phyloP scores from a whole-genome alignment of 2,113 vertebrate genomes.

The Pterocles orientalis region DNA sequence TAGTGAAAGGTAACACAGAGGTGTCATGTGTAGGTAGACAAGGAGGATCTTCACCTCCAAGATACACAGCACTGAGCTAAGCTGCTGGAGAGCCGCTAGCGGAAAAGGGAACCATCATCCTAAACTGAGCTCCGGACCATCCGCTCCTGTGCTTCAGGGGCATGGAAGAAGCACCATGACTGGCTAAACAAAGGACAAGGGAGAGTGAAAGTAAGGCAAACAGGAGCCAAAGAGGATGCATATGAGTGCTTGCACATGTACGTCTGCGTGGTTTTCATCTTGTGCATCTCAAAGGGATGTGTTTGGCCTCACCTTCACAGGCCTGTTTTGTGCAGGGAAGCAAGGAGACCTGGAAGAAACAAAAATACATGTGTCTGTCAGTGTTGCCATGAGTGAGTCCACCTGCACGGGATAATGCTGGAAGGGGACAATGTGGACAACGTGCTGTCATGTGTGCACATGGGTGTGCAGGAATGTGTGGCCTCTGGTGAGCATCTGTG shows the following conservation, averaged over 20 bases:
- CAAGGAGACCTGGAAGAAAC: background rate
- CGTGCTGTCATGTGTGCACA: fast-evolving
- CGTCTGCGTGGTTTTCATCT: fast-evolving
- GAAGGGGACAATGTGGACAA: background rate
- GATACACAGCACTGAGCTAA: background rate
- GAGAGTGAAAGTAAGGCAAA: background rate
- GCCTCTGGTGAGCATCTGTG: background rate
- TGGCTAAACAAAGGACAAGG: background rate
- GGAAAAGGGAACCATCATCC: background rate
- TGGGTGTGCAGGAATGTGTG: background rate
- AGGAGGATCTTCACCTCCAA: background rate
- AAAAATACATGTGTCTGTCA: fast-evolving
- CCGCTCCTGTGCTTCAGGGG: background rate
- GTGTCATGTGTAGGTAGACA: background rate
- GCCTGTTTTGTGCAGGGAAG: background rate
- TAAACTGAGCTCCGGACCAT: background rate
- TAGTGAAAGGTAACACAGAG: background rate
- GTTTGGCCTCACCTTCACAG: background rate
- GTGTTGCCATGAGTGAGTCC: background rate
- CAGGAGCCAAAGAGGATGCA: background rate
- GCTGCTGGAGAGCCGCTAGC: background rate
- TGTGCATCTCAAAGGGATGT: background rate
- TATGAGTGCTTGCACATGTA: fast-evolving
- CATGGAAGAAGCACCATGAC: background rate
- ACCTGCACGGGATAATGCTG: background rate